phyloP scores from a whole-genome alignment of 2,797 vertebrate genomes.

The Hipposideros larvatus region DNA sequence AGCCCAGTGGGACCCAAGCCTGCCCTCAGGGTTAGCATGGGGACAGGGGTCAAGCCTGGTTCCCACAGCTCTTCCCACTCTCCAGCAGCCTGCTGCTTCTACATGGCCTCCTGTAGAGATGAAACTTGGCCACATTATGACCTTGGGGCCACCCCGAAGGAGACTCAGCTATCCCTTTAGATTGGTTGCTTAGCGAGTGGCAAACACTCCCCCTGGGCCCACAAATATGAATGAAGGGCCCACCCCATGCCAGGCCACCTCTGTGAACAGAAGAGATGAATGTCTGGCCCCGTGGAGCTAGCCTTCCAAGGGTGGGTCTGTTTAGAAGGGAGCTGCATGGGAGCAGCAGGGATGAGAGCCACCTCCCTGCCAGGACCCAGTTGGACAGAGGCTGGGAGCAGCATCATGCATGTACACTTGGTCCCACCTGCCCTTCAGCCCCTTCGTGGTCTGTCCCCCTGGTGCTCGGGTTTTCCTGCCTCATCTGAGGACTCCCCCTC shows the following conservation, averaged over 20 bases:
- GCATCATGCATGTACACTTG: neutral
- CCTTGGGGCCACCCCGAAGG: neutral
- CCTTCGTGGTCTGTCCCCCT: neutral
- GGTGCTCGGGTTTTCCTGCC: neutral
- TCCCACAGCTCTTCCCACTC: neutral
- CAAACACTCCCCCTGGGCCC: neutral
- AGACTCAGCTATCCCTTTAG: neutral
- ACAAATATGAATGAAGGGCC: neutral
- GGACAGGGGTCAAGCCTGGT: neutral
- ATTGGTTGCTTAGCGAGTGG: neutral
- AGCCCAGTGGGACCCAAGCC: neutral
- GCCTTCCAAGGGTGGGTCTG: neutral
- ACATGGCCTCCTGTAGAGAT: neutral
- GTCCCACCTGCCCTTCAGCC: neutral
- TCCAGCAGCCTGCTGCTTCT: neutral
- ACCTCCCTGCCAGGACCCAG: neutral
- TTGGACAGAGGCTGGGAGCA: neutral
- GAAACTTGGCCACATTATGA: neutral
- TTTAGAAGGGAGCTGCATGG: neutral
- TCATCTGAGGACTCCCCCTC: neutral
- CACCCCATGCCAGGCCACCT: neutral
- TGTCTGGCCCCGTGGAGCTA: accelerated
- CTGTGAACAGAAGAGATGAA: neutral
- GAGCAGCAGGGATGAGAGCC: neutral
- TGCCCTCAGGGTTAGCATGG: neutral